Base-by-base conservation (phyloP, 2,113 vertebrate species). In the Cettia cetti region DNA sequence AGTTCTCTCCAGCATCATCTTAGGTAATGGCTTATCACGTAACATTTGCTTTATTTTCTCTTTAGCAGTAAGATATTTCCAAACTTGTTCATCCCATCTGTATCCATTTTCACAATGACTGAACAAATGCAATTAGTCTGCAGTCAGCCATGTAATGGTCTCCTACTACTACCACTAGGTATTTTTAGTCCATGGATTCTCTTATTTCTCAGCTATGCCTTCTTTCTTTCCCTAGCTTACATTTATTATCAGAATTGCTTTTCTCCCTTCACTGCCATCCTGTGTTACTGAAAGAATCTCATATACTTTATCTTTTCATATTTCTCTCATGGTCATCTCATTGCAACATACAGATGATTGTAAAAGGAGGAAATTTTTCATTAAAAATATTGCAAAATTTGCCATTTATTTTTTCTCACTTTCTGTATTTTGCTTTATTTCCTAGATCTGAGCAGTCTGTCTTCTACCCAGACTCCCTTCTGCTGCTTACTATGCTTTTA, bases 61-160 rank as follows among this genome's bases (percentile, higher is more conserved):
- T 96, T 95, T 87, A 96, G 92, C 96, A 96, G 96, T 90, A 88
- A 96, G 98, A 16, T 96, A 83, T 97, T 97, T 97, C 93, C 92
- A 78, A 94, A 96, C 93, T 93, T 83, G 92, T 64, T 80, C 87
- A 94, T 92, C 92, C 95, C 94, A 96, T 97, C 97, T 98, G 97
- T 97, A 97, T 96, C 97, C 96, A 91, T 97, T 97, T 98, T 97
- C 97, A 95, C 97, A 96, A 93, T 96, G 97, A 87, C 82, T 98
- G 97, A 98, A 92, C 97, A 98, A 98, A 98, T 96, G 97, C 98
- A 98, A 98, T 98, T 98, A 98, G 97, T 89, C 82, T 97, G 93
- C 97, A 98, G 97, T 97, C 96, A 98, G 97, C 97, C 98, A 97
- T 97, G 91, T 97, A 97, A 98, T 98, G 96, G 95, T 96, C 96